Conservation (phyloP, 2,888 invertebrate species). For the Cryptophagus acutangulus region DNA sequence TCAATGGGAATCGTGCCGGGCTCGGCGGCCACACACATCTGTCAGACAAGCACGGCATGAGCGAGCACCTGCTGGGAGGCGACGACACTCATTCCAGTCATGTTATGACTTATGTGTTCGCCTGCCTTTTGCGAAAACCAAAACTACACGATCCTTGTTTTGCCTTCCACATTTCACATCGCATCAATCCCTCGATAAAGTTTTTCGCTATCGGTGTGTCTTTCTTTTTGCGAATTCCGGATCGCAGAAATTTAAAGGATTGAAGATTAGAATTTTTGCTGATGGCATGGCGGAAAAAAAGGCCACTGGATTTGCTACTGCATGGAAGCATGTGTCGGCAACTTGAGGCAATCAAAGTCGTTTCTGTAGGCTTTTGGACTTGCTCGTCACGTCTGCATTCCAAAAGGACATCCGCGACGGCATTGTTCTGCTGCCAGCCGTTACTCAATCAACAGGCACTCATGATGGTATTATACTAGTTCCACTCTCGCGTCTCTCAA, state of each 20-base stretch:
- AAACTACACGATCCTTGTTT: no score
- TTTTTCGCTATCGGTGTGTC: no score
- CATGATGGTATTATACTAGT: no score
- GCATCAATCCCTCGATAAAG: no score
- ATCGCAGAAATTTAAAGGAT: neutral
- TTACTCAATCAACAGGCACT: constrained; percentile 46
- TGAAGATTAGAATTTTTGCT: neutral
- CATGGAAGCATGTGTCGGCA: constrained; percentile 19
- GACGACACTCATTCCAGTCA: constrained; percentile 35
- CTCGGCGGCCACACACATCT: constrained; percentile 37
- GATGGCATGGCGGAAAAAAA: neutral
- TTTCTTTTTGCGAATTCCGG: no score
- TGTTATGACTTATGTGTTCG: constrained; percentile 33
- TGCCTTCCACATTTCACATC: no score
- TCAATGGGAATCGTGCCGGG: constrained; percentile 33
- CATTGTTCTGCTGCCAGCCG: constrained; percentile 45
- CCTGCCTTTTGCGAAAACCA: no score
- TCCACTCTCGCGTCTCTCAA: no score
- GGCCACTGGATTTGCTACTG: constrained; percentile 21
- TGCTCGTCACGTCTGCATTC: constrained; percentile 41
- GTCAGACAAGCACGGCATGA: constrained; percentile 37
- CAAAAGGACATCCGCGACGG: constrained; percentile 25
- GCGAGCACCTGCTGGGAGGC: constrained; percentile 41
- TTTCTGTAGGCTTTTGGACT: constrained; percentile 20
- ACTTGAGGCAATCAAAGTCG: constrained; percentile 22